Percentiles rank a stretch among this genome's conserved stretches.
These are phyloP conservation scores for Entomobrya multifasciata DNA, from an alignment of 2,888 invertebrate genomes.

Conservation along the genomic window DNA sequence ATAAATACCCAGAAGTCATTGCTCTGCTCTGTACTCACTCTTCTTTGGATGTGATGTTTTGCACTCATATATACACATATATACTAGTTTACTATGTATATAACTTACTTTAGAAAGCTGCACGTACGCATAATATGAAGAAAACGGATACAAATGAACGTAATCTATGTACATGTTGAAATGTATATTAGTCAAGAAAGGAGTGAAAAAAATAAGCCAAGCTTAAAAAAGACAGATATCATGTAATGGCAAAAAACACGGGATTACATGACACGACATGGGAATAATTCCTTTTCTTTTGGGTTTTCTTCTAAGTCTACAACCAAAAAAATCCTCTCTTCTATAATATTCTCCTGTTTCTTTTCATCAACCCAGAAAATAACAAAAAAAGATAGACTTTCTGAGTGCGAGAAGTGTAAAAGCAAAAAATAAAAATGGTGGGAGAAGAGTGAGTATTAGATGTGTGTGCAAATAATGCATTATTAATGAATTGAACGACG, in stretches of 20 bases:
- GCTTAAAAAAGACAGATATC: not conserved
- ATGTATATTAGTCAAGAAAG: not conserved
- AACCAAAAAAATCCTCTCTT: too few species aligned
- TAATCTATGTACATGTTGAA: not conserved
- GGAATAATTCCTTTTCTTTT: conserved; percentile 30
- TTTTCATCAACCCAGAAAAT: conserved; percentile 10
- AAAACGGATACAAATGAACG: too few species aligned
- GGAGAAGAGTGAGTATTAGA: not conserved
- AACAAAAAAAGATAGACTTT: not conserved
- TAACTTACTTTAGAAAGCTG: too few species aligned
- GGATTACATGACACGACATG: conserved; percentile 39
- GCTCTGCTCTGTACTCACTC: too few species aligned
- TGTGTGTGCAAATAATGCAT: conserved; percentile 3
- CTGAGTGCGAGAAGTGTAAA: not conserved
- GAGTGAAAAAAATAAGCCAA: not conserved
- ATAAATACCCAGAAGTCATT: conserved; percentile 40
- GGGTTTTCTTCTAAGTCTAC: not conserved
- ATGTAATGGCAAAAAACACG: conserved; percentile 35
- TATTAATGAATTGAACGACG: not conserved
- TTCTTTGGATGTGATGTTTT: not conserved
- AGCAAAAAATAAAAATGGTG: not conserved
- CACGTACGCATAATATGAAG: too few species aligned
- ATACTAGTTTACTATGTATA: not conserved
- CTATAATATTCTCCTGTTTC: not conserved
- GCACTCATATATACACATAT: not conserved